Percentiles rank a stretch among this genome's conserved stretches.
Evolutionary conservation across 2,797 vertebrate species (phyloP).

Genomic region (Tadarida brasiliensis): DNA sequence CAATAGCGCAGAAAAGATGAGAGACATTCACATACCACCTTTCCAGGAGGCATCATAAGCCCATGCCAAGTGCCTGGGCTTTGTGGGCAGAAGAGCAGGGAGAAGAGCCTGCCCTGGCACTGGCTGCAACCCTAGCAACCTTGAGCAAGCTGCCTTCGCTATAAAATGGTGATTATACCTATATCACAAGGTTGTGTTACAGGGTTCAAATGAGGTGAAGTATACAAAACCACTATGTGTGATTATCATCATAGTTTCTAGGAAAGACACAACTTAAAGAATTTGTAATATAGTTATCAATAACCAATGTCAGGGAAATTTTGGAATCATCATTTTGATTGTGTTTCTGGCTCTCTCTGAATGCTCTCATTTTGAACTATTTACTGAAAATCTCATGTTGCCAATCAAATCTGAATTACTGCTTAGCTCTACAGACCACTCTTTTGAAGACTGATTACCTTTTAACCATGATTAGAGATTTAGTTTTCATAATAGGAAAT

Average conservation of each 20-base stretch:
- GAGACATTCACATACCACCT: background rate
- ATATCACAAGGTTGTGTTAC: background rate
- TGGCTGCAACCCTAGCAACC: background rate
- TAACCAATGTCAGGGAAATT: conserved; percentile 50
- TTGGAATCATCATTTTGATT: conserved; percentile 37
- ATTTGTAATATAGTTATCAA: background rate
- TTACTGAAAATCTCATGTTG: conserved; percentile 65
- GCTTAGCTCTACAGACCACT: conserved; percentile 59
- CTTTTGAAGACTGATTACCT: conserved; percentile 70
- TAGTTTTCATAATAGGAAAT: conserved; percentile 79
- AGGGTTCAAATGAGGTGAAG: background rate
- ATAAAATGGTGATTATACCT: background rate
- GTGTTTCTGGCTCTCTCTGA: conserved; percentile 42
- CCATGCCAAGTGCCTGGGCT: background rate
- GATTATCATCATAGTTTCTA: background rate
- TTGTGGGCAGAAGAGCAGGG: background rate
- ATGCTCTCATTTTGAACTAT: conserved; percentile 62
- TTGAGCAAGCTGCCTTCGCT: background rate
- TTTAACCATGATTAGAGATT: conserved; percentile 69
- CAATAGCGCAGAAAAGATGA: background rate
- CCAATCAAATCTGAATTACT: conserved; percentile 77
- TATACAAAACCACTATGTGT: background rate
- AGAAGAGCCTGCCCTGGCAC: background rate
- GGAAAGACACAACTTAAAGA: conserved; percentile 23
- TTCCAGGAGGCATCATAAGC: background rate